phyloP scores from a whole-genome alignment of 2,888 invertebrate genomes.

The Lamproptera curius region DNA sequence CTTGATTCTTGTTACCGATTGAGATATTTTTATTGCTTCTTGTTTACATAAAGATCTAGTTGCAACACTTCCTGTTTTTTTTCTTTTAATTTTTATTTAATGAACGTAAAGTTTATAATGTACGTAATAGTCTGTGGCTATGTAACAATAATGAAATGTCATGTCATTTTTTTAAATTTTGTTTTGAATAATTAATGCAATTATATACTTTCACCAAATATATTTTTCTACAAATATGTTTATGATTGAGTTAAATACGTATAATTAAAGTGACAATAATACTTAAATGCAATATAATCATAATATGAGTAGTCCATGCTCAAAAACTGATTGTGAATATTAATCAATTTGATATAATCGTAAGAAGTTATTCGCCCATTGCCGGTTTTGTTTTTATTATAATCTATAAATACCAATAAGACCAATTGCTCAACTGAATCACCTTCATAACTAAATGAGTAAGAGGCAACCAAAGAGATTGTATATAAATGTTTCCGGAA shows the following conservation, averaged over 20 bases:
- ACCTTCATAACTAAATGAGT: slow-evolving; percentile 55
- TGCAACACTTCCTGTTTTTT: slow-evolving; percentile 37
- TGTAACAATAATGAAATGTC: too few relatives aligned
- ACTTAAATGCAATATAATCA: too few relatives aligned
- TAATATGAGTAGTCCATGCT: too few relatives aligned
- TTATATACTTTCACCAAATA: too few relatives aligned
- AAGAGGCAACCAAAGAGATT: slow-evolving; percentile 52
- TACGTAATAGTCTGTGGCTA: too few relatives aligned
- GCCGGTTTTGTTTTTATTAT: slow-evolving; percentile 11
- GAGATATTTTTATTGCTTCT: slow-evolving; percentile 58
- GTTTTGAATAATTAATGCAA: too few relatives aligned
- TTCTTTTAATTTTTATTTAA: slow-evolving; percentile 20
- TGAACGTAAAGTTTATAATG: background rate
- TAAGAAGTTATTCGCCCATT: background rate
- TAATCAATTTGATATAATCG: slow-evolving; percentile 12
- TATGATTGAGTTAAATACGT: too few relatives aligned
- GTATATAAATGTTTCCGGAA: slow-evolving; percentile 56
- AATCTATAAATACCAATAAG: slow-evolving; percentile 24
- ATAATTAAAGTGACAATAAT: too few relatives aligned
- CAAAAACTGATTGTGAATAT: too few relatives aligned
- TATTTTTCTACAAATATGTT: too few relatives aligned
- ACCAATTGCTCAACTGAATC: slow-evolving; percentile 40
- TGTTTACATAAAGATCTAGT: slow-evolving; percentile 43
- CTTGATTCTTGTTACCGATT: slow-evolving; percentile 60
- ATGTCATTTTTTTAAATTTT: too few relatives aligned